Base-by-base conservation (phyloP, 2,888 invertebrate genomes). In the Tetheella fluctuosa region DNA sequence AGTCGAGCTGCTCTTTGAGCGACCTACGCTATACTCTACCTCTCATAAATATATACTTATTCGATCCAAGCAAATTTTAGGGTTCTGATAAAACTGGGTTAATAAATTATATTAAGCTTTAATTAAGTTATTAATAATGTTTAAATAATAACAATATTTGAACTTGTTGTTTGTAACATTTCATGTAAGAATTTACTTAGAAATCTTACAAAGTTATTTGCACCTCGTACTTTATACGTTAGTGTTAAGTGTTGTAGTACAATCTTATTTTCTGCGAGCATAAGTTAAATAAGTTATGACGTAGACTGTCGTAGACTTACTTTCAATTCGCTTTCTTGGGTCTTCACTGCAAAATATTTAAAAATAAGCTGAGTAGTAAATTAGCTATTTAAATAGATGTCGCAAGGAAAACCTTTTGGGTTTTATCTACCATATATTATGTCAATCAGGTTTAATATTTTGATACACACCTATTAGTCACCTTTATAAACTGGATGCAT, bases 261-360 rank as follows among this genome's bases (percentile, higher is more conserved):
- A 42, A 42, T 42, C 42, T 20, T 48, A 48, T 20, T 48, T 48
- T 48, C 17, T 48, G 2, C 20, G 8, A 48, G 20, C 48, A 10
- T 10, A 48, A 48, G 48, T 48, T 48, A 48, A 48, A 48, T 48
- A 20, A 48, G 48, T 48, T 48, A 20, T 42, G 42, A 42, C 42
- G 17, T 42, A 42, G 42, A 42, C 42, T 42, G 42, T 17, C 42
- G 17, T 42, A 42, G 42, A 42, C 42, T n/a, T 42, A n/a, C 4
- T 42, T n/a, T 17, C 17, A 42, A 42, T 42, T 6, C 17, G 20
- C 48, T 48, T 20, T 48, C 48, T 48, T 48, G 48, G 20, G 20
- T 20, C 48, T 48, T 0, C 48, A 48, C 48, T 20, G 20, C 20
- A 20, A 20, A 20, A 48, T 20, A 20, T n/a, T 6, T n/a, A n/a